Base-by-base conservation (phyloP, 2,113 vertebrate species). In the Paraplagusia blochii region DNA sequence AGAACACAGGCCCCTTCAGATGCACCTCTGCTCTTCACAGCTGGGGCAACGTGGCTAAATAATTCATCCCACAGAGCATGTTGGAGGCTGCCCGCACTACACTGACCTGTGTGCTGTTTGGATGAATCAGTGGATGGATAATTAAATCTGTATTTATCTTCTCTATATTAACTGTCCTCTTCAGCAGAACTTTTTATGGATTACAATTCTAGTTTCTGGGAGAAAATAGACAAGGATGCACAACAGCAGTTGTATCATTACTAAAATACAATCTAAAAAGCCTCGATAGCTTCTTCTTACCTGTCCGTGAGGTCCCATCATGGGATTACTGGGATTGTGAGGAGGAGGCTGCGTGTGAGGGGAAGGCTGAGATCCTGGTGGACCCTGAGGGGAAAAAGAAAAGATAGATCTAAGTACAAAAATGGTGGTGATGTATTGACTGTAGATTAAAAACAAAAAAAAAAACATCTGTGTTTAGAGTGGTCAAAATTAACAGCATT, bases 261-360 rank as follows among this genome's bases (percentile, higher is more conserved):
- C 22, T 29, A 6, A 29, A 29, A 4, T n/a, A n/a, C n/a, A n/a
- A 29, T 29, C 22, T 29, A 29, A 29, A n/a, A n/a, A 4, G 42
- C 9, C 9, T 34, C 34, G 53, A 43, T 17, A 53, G 17, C 69
- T 53, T 1, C 38, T 8, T 55, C 89, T 91, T 90, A 92, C 90
- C 91, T 92, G 90, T 72, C 88, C 71, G 15, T 92, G 91, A 60
- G 90, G 89, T 73, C 92, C 92, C 88, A 90, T 89, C 89, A 91
- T 90, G 72, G 90, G 86, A 83, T 88, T 86, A 33, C 76, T 92
- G 77, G 91, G 91, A 67, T 91, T 91, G 85, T 91, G 89, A 58
- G 89, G 87, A 42, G 86, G 88, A 10, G 81, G 87, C 84, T 93
- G 91, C 15, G 90, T 81, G 68, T 92, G 91, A 38, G 89, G 89